A percentile compares a stretch with the other conserved stretches of the same genome.
phyloP scores from a whole-genome alignment of 2,113 vertebrate species.

The Carollia perspicillata region DNA sequence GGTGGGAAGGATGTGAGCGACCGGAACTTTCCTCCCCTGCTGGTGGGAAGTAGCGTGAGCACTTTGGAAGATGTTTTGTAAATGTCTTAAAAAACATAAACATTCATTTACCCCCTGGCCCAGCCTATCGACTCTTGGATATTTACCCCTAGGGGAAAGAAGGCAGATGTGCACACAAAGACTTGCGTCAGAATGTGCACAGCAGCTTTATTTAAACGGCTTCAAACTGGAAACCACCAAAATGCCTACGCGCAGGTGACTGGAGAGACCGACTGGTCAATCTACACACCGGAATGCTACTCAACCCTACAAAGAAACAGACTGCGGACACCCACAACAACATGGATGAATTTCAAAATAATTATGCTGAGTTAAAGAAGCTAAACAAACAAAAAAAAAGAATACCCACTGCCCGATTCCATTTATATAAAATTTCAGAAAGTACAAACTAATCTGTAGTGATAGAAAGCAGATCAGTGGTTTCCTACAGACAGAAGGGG shows the following conservation, averaged over 20 bases:
- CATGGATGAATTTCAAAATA: neutral
- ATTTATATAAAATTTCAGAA: neutral
- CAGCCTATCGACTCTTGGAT: neutral
- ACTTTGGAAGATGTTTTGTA: neutral
- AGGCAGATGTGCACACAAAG: neutral
- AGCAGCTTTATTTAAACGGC: neutral
- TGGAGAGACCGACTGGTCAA: neutral
- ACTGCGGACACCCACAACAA: neutral
- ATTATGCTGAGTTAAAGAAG: neutral
- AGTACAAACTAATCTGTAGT: neutral
- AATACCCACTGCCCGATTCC: neutral
- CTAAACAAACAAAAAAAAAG: neutral
- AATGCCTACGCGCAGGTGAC: neutral
- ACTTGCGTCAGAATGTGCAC: neutral
- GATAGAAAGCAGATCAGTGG: neutral
- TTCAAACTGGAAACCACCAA: neutral
- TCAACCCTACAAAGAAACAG: neutral
- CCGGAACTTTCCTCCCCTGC: neutral
- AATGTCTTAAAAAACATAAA: neutral
- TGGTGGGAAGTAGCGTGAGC: neutral
- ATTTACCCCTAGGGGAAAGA: neutral
- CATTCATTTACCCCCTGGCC: neutral
- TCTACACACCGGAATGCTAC: neutral
- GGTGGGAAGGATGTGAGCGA: neutral
- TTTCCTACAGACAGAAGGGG: neutral